Evolutionary conservation across 2,888 invertebrate species (phyloP).

Genomic region (Plemyria rubiginata): DNA sequence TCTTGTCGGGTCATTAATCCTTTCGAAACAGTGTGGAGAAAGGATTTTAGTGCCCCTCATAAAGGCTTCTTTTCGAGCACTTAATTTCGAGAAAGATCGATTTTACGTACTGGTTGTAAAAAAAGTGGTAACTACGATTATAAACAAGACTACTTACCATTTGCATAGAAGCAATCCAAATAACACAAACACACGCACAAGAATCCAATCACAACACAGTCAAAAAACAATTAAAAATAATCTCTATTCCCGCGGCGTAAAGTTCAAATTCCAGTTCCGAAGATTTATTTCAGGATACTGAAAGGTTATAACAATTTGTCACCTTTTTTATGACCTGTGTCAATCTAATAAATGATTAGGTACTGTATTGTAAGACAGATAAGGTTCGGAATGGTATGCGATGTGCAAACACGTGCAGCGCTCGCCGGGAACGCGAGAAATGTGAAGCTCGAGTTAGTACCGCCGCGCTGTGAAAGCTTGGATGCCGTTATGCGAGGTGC

Average conservation of each 20-base stretch:
- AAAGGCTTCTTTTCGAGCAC: too few species aligned
- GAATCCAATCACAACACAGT: conserved; percentile 33
- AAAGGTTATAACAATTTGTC: too few species aligned
- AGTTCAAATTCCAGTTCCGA: conserved; percentile 18
- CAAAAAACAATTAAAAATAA: conserved; percentile 9
- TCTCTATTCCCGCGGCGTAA: conserved; percentile 6
- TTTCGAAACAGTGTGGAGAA: too few species aligned
- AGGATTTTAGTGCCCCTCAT: too few species aligned
- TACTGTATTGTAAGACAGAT: too few species aligned
- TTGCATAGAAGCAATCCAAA: conserved; percentile 36
- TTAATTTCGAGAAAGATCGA: too few species aligned
- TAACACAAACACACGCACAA: conserved; percentile 34
- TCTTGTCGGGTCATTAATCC: too few species aligned
- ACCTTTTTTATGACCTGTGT: too few species aligned
- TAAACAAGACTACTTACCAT: conserved; percentile 27
- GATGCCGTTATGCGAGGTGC: conserved; percentile 16
- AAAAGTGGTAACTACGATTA: too few species aligned
- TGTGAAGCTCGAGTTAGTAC: conserved; percentile 23
- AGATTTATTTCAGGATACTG: conserved; percentile 1
- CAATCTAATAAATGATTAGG: too few species aligned
- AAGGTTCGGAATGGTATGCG: conserved; percentile 13
- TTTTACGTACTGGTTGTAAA: too few species aligned
- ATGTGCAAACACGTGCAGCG: conserved; percentile 26
- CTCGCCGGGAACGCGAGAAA: conserved; percentile 18
- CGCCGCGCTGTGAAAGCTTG: conserved; percentile 29